Percentiles rank a stretch among this genome's conserved stretches.
Evolutionary conservation across 2,113 vertebrate species (phyloP).

Genomic region (Osmerus mordax): DNA sequence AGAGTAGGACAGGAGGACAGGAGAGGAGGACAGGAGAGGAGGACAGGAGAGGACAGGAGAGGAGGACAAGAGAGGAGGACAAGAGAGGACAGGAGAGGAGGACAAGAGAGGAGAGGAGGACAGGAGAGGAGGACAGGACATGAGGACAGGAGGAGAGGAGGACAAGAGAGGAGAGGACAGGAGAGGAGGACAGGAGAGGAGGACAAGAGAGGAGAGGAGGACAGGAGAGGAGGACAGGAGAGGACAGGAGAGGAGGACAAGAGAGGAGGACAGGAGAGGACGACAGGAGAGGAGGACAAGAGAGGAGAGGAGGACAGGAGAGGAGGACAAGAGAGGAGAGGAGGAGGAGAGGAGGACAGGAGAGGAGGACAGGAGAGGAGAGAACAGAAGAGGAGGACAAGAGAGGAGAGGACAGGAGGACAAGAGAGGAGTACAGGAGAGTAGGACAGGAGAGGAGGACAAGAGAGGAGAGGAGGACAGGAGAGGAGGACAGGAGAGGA

Average conservation of each 20-base stretch:
- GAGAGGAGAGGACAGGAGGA: too few species aligned
- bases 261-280: not conserved
- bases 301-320: not conserved
- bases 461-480: too few species aligned
- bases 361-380: not conserved
- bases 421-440: too few species aligned
- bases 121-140: not conserved
- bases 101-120: not conserved
- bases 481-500: not conserved
- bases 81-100: not conserved
- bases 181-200: too few species aligned
- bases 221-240: too few species aligned
- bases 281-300: not conserved
- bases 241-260: too few species aligned
- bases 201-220: too few species aligned
- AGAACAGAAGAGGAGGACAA: too few species aligned
- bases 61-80: constrained; percentile 5
- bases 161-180: too few species aligned
- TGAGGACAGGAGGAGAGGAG: too few species aligned
- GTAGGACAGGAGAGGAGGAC: too few species aligned
- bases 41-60: not conserved
- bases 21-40: not conserved
- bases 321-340: not conserved
- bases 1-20: not conserved
- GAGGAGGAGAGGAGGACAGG: not conserved